phyloP scores from a whole-genome alignment of 2,797 vertebrate species.

The Siniperca undulata region DNA sequence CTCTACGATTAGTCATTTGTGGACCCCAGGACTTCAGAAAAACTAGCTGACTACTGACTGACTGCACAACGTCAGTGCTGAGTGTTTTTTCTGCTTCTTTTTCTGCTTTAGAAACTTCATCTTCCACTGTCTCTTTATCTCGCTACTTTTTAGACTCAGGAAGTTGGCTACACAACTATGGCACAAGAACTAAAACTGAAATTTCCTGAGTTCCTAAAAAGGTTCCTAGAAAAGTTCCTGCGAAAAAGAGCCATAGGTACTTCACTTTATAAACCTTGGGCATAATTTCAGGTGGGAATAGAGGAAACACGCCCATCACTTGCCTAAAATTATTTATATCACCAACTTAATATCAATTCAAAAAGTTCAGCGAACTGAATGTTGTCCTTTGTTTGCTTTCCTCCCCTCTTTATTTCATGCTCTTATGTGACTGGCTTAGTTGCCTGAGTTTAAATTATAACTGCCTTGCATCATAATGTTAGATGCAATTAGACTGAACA shows the following conservation, averaged over 20 bases:
- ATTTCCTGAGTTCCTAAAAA: slow-evolving; percentile 15
- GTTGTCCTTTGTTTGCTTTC: not conserved
- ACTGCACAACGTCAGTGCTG: not conserved
- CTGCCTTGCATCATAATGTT: not conserved
- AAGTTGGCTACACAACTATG: not conserved
- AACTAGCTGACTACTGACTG: not conserved
- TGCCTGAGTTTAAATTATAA: not conserved
- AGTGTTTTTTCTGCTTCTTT: not conserved
- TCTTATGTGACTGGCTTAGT: not conserved
- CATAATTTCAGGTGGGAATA: not conserved
- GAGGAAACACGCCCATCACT: not conserved
- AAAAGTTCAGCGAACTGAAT: not conserved
- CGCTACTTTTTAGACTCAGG: not conserved
- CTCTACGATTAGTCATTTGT: not conserved
- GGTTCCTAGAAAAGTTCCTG: not conserved
- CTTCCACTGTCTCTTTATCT: not conserved
- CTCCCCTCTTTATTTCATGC: not conserved
- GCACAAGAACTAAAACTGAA: not conserved
- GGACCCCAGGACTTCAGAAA: not conserved
- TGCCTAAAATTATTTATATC: not conserved
- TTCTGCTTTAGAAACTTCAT: not conserved
- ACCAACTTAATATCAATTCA: slow-evolving; percentile 3
- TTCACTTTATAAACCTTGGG: not conserved
- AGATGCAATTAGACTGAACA: not conserved
- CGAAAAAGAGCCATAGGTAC: not conserved